Base-by-base conservation (phyloP, 2,888 invertebrate genomes). In the Mechanitis messenoides region DNA sequence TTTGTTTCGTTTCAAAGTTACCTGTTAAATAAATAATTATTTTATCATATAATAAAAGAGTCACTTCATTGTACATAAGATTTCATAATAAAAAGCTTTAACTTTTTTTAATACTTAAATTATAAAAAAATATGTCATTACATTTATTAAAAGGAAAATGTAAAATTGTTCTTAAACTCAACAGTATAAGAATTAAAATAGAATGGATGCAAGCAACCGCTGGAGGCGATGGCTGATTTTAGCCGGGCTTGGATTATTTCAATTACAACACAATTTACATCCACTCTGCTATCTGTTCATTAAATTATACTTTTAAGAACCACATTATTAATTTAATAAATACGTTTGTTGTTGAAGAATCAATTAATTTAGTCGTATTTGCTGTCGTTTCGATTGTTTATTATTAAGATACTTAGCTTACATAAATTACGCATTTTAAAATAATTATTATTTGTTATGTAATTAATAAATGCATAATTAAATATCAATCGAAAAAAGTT, bases 221-320 rank as follows among this genome's bases (percentile, higher is more conserved):
- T 31, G 2, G 28, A 50, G 50, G 50, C 50, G 9, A 1, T 28
- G 28, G 50, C 50, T 50, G 50, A 50, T 7, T 50, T 11, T 9
- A 50, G 31, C 50, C 50, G 61, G 50, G 42, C 58, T 56, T 59
- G 55, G 65, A 68, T 67, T 62, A 66, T 62, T 59, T 63, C 68
- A 69, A 69, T 68, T 68, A 68, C 64, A n/a, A 56, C 56, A 57
- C 63, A 64, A 69, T 69, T 66, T 69, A 61, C 68, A 65, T 57
- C 63, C 58, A 47, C 60, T 63, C 63, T 53, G 58, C 55, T 59
- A 45, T 54, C 54, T 56, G 54, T 47, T 57, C 47, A 61, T 59
- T 56, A 42, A 53, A 57, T 61, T 64, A 64, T 45, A 20, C 57
- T 56, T 53, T 33, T 55, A 35, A 42, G 53, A 57, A 59, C 55